Percentiles rank a stretch among this genome's conserved stretches.
Conservation (phyloP, 92 coral and sea anemone genomes). For the Muricea muricata region DNA sequence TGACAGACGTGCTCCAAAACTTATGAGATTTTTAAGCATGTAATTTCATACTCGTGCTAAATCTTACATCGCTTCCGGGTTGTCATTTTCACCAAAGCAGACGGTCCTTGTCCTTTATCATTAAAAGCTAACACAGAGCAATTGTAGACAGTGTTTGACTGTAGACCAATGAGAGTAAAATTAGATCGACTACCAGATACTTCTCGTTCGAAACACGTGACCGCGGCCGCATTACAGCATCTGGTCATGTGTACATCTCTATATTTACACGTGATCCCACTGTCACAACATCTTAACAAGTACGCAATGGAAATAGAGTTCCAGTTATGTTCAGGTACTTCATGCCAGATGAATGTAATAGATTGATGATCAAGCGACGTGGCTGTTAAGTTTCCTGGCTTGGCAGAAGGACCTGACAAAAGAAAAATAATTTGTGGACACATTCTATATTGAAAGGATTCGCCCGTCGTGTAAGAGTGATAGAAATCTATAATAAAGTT, state of each 20-base stretch:
- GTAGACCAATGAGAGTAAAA: not conserved
- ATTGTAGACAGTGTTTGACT: not conserved
- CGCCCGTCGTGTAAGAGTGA: too few species aligned
- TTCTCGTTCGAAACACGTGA: not conserved
- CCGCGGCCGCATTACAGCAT: not conserved
- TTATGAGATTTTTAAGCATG: too few species aligned
- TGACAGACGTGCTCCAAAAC: too few species aligned
- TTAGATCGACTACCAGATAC: not conserved
- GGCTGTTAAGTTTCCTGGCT: not conserved
- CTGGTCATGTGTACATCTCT: not conserved
- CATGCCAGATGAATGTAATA: not conserved
- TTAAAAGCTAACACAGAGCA: not conserved
- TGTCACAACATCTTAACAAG: not conserved
- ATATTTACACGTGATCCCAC: not conserved
- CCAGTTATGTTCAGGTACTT: not conserved
- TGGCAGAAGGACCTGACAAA: conserved; percentile 8
- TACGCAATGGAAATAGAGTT: not conserved
- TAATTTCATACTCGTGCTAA: not conserved
- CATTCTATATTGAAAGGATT: too few species aligned
- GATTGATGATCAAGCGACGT: not conserved
- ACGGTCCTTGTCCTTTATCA: not conserved
- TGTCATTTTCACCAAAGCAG: not conserved
- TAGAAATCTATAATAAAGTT: too few species aligned
- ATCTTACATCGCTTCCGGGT: not conserved
- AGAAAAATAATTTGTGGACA: not conserved